Conservation (phyloP, 2,888 invertebrate species). For the Bembecia ichneumoniformis region DNA sequence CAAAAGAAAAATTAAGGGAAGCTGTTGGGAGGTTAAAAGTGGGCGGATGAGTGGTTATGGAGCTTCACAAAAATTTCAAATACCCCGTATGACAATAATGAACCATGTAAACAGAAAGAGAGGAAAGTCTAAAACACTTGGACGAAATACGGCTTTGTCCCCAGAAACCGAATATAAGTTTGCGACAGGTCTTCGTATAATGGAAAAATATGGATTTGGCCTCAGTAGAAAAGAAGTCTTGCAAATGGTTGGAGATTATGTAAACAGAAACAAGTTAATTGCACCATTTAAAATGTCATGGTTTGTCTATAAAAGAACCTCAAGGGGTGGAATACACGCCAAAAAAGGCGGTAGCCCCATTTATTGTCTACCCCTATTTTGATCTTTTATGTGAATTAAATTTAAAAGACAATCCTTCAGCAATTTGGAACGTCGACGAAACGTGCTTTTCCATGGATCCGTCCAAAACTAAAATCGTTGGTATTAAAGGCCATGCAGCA, state of each 20-base stretch:
- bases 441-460: neutral
- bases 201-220: neutral
- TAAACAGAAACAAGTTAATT: neutral
- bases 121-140: neutral
- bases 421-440: too few relatives aligned
- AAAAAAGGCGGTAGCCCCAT: neutral
- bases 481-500: too few relatives aligned
- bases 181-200: neutral
- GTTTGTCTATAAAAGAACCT: conserved; percentile 20
- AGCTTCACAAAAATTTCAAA: neutral
- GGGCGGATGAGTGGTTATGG: neutral
- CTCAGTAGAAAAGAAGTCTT: neutral
- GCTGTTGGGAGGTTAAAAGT: too few relatives aligned
- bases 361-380: neutral
- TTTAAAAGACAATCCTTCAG: too few relatives aligned
- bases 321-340: conserved; percentile 19
- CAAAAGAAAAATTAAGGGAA: too few relatives aligned
- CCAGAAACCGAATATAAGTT: neutral
- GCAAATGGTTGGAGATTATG: neutral
- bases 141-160: neutral
- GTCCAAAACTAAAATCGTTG: too few relatives aligned
- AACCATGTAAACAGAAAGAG: neutral
- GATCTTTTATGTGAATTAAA: too few relatives aligned
- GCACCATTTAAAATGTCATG: neutral
- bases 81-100: neutral